phyloP scores from a whole-genome alignment of 2,797 vertebrate species.

The Girardinus metallicus region DNA sequence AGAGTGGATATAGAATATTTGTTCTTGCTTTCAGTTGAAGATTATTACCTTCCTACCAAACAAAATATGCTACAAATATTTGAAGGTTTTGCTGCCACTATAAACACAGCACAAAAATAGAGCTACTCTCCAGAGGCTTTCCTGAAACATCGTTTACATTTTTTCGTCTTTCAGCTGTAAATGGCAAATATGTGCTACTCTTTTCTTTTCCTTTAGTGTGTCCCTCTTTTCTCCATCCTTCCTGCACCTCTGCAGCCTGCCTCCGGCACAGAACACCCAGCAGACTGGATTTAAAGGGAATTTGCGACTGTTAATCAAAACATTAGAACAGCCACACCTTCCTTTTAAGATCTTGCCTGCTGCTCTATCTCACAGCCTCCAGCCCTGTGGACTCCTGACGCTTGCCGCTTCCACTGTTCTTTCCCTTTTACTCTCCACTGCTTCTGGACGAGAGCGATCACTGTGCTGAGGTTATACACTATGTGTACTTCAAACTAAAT shows the following conservation, averaged over 20 bases:
- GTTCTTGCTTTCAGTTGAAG: slow-evolving; percentile 4
- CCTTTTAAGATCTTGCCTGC: slow-evolving; percentile 90
- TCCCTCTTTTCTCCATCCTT: slow-evolving; percentile 11
- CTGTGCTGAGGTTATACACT: slow-evolving; percentile 45
- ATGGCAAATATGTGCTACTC: slow-evolving; percentile 36
- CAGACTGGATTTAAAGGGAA: slow-evolving; percentile 90
- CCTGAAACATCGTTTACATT: slow-evolving; percentile 34
- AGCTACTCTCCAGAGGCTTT: slow-evolving; percentile 33
- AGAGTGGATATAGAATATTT: not conserved
- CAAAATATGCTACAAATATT: slow-evolving; percentile 4
- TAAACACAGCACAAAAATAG: slow-evolving; percentile 23
- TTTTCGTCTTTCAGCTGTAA: slow-evolving; percentile 29
- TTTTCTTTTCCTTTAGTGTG: slow-evolving; percentile 28
- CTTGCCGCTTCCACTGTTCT: slow-evolving; percentile 51
- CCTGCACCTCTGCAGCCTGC: slow-evolving; percentile 34
- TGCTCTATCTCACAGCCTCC: slow-evolving; percentile 80
- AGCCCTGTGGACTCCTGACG: slow-evolving; percentile 52
- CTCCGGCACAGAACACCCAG: slow-evolving; percentile 78
- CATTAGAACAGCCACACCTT: slow-evolving; percentile 88
- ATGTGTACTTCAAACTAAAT: slow-evolving; percentile 35
- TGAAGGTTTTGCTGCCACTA: slow-evolving; percentile 15
- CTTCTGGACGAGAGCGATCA: slow-evolving; percentile 45
- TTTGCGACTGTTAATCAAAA: slow-evolving; percentile 88
- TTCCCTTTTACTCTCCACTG: slow-evolving; percentile 40
- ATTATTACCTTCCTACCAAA: not conserved